These are phyloP conservation scores for Thalassoma bifasciatum DNA, from an alignment of 2,113 vertebrate genomes.

Conservation along the genomic window DNA sequence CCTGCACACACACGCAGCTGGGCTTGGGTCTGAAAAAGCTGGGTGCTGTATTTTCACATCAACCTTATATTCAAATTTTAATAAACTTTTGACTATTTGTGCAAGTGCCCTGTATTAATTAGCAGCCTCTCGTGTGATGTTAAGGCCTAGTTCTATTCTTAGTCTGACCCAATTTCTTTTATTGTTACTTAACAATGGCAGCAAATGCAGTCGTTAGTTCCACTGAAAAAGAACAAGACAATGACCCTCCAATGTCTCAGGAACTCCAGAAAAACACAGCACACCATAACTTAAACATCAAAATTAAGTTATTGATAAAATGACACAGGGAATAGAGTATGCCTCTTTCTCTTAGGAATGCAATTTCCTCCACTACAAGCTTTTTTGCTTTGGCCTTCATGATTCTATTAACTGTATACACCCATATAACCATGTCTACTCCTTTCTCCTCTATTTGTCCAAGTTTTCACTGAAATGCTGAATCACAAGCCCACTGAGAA, in stretches of 20 bases:
- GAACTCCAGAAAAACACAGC: conserved; percentile 4
- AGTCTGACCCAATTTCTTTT: conserved; percentile 53
- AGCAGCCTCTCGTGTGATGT: conserved; percentile 35
- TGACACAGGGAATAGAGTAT: neutral
- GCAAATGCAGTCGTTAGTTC: conserved; percentile 1
- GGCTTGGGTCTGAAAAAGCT: neutral
- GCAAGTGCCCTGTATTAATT: conserved; percentile 35
- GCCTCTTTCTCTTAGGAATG: neutral
- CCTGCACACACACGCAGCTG: neutral
- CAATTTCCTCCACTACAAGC: neutral
- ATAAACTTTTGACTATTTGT: neutral
- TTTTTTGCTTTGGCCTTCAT: neutral
- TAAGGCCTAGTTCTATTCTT: conserved; percentile 45
- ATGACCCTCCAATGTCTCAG: conserved; percentile 15
- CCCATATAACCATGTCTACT: neutral
- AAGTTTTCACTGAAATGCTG: neutral
- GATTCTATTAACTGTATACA: neutral
- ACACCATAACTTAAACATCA: conserved; percentile 17
- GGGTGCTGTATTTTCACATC: conserved; percentile 3
- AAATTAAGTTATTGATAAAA: neutral
- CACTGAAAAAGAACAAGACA: conserved; percentile 22
- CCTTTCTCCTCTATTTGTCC: neutral
- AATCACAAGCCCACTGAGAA: neutral
- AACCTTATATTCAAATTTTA: neutral
- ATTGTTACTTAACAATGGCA: neutral